Conservation (phyloP, 2,888 invertebrate genomes). For the Microctonus aethiopoides region DNA sequence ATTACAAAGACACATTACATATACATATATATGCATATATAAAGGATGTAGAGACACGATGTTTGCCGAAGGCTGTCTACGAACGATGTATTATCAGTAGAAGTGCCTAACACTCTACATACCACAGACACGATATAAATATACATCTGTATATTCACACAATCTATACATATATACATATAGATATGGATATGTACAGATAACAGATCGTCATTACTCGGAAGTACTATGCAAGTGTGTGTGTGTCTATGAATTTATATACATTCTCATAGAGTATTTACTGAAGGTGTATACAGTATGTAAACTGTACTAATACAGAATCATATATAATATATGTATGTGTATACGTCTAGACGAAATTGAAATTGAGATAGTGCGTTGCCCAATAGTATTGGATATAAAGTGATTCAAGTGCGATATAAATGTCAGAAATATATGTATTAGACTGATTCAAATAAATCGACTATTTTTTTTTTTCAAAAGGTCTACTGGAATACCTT, state of each 20-base stretch:
- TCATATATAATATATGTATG: no score
- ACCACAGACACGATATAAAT: neutral
- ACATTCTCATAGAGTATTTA: conserved; percentile 8
- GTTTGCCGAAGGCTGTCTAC: neutral
- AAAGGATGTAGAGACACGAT: neutral
- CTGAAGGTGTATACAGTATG: conserved; percentile 9
- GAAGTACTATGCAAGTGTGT: neutral
- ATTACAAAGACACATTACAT: neutral
- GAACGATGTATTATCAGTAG: neutral
- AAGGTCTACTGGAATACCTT: no score
- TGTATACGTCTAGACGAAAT: conserved; percentile 19
- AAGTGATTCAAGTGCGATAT: no score
- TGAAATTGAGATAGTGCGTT: conserved; percentile 16
- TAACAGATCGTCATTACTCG: conserved; percentile 15
- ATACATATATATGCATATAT: neutral
- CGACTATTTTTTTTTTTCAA: no score
- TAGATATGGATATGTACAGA: neutral
- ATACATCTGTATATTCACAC: no score
- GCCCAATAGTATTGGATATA: no score
- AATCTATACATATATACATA: no score
- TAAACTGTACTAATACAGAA: no score
- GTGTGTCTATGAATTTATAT: conserved; percentile 12
- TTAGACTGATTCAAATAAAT: no score
- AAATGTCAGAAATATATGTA: no score
- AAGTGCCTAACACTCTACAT: neutral